phyloP scores from a whole-genome alignment of 2,113 vertebrate genomes.

The Notiomystis cincta region DNA sequence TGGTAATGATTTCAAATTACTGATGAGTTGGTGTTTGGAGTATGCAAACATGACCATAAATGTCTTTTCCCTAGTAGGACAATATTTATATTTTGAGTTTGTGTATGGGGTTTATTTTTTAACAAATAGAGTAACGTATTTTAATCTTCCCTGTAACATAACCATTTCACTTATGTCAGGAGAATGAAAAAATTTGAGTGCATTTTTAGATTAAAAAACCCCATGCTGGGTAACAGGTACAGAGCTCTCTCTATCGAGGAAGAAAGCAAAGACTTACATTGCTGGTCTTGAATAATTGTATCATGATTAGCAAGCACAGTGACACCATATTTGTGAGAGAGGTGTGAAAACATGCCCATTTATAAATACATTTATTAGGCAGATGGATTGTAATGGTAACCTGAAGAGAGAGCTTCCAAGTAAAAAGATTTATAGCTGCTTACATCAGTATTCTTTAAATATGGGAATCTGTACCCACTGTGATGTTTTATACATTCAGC shows the following conservation, averaged over 20 bases:
- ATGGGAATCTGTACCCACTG: conserved; percentile 10
- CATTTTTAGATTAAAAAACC: neutral
- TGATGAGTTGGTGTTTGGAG: conserved; percentile 50
- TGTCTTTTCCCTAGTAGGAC: conserved; percentile 34
- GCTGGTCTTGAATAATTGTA: neutral
- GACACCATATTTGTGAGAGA: neutral
- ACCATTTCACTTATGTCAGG: neutral
- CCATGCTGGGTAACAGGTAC: neutral
- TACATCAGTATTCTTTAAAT: neutral
- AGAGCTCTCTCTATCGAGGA: neutral
- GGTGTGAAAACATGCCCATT: neutral
- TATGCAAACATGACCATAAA: conserved; percentile 42
- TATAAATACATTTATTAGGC: conserved; percentile 13
- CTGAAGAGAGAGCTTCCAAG: neutral
- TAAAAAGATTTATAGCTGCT: conserved; percentile 20
- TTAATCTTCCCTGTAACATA: neutral
- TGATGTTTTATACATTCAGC: neutral
- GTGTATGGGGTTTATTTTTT: neutral
- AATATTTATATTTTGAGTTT: conserved; percentile 26
- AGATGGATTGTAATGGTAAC: neutral
- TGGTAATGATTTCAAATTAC: conserved; percentile 67
- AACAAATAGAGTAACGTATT: neutral
- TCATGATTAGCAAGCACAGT: neutral
- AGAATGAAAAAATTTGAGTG: neutral
- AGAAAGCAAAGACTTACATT: neutral